Conservation (phyloP, 2,797 vertebrate genomes). For the Myotis findleyi region DNA sequence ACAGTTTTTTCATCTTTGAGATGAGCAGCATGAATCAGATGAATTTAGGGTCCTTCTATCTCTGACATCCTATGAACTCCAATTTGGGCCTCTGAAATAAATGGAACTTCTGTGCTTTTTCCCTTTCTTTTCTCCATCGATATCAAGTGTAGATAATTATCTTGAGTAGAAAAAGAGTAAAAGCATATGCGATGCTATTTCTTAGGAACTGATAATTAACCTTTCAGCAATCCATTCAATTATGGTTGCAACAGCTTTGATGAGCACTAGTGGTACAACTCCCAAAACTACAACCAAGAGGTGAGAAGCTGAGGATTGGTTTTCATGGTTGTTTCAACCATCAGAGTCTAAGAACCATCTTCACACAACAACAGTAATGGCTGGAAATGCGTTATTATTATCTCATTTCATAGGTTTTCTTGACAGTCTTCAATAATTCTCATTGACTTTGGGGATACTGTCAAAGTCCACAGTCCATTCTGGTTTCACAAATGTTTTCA, state of each 20-base stretch:
- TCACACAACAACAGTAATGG: constrained; percentile 51
- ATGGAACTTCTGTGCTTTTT: not conserved
- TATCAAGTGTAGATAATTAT: constrained; percentile 15
- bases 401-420: not conserved
- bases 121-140: not conserved
- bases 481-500: not conserved
- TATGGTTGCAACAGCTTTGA: constrained; percentile 72
- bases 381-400: constrained; percentile 65
- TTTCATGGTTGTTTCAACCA: constrained; percentile 68
- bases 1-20: not conserved
- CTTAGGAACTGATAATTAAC: constrained; percentile 57
- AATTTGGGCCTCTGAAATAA: not conserved
- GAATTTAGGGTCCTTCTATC: not conserved
- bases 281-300: constrained; percentile 40
- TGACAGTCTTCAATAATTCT: constrained; percentile 34
- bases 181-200: not conserved
- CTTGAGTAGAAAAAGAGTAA: not conserved
- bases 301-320: constrained; percentile 54
- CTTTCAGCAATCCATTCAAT: constrained; percentile 67
- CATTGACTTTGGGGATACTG: not conserved
- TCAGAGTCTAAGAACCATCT: constrained; percentile 48
- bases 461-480: constrained; percentile 8
- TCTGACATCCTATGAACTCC: constrained; percentile 55
- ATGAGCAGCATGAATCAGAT: not conserved
- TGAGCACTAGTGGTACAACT: constrained; percentile 49